Evolutionary conservation across 2,113 vertebrate species (phyloP), one percentile per base, ranked within the genome.

Genomic region (Copsychus sechellarum): DNA sequence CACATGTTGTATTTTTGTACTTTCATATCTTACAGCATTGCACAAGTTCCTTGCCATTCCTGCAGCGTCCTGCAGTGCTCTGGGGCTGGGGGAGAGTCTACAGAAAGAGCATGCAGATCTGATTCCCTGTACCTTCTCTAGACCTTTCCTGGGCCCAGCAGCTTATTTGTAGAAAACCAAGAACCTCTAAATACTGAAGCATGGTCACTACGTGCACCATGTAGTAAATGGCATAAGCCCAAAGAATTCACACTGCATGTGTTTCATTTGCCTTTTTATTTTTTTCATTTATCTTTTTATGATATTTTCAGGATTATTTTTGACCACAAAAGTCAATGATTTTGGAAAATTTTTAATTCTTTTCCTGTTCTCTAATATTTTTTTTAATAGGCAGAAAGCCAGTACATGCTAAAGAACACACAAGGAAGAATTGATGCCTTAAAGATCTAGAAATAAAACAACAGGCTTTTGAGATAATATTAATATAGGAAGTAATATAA

Each of bases 141-240:
- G 26, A 23, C 6, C 7, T 17, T 9, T 6, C 5, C 11, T 62
- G 34, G 5, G 6, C 4, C 13, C 33, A 47, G 25, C 5, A 58
- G 14, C 3, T 26, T 20, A 19, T 28, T 10, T 43, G 28, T 8
- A 72, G 51, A 40, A 23, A 76, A 29, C 5, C 10, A 54, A 29
- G 31, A 56, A 14, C 43, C 8, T 56, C 38, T 34, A 19, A 77
- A 14, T 18, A 24, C 13, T 28, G 28, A 73, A n/a, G 8, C 7
- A 24, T 5, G 2, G 29, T 61, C 6, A 5, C 13, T 47, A 28
- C 0, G 0, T 25, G 23, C 24, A 69, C 6, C 24, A 8, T 7
- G 19, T 12, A 36, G 33, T 47, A 31, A 24, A 66, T 50, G 10
- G 2, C 6, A 25, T 12, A 9, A 83, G 11, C 33, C 33, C 38